Evolutionary conservation across 2,888 invertebrate genomes (phyloP), one percentile per base, ranked within the genome.

Genomic region (Crematogaster levior): DNA sequence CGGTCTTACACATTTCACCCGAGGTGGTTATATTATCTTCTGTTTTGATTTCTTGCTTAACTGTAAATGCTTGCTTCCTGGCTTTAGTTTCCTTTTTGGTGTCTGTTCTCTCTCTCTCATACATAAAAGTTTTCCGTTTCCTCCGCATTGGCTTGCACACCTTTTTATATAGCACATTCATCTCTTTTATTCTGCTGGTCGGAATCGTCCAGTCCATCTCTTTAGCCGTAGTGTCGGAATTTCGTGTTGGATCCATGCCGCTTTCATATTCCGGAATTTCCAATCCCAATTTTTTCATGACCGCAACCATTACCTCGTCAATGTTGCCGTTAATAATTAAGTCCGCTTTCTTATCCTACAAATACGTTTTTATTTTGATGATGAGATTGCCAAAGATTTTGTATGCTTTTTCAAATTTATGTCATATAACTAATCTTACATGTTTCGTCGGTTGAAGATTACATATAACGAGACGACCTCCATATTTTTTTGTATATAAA

Each of bases 371-470:
- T 18, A 40, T 65, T 51, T 68, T 5, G 7, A 24, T 65, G 68
- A 3, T 51, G 30, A 51, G 5, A 27, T 27, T 4, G 10, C 24
- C 3, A 21, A 40, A 43, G 2, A 53, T 9, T 27, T 61, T 24
- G 12, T 15, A 27, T 2, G 9, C 18, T 53, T 77, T n/a, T 56
- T 24, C 10, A 56, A 40, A 15, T 27, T 48, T 37, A 81, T 48
- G 6, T 0, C 34, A 6, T 51, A 18, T n/a, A 48, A 48, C 30
- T 70, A 24, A 24, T 80, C 96, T 96, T 95, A 98, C 98, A 95
- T 99, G 98, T 95, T 99, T 99, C 3, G 99, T 99, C n/a, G 98
- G 97, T 94, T 99, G 99, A 75, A 99, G 95, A 95, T 99, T 99
- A 86, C 99, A 97, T 90, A 99, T 98, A 24, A 98, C 98, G 74